Evolutionary conservation across 2,888 invertebrate species (phyloP).

Genomic region (Eupeodes luniger): DNA sequence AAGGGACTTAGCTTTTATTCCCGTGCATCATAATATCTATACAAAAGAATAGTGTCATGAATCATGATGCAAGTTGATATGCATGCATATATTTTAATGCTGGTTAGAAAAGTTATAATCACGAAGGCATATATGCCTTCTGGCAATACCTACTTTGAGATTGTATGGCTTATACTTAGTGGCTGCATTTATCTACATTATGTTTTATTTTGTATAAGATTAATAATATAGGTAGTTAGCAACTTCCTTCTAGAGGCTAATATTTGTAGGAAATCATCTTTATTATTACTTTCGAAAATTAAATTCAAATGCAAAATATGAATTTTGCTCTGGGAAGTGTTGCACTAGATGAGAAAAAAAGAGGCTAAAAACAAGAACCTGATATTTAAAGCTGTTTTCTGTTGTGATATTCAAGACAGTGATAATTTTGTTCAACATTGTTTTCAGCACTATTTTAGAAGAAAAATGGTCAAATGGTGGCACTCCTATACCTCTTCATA

Average conservation of each 20-base stretch:
- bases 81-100: background rate
- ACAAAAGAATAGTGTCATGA: constrained; percentile 10
- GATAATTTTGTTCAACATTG: too few species aligned
- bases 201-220: background rate
- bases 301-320: too few species aligned
- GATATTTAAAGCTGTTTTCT: too few species aligned
- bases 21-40: background rate
- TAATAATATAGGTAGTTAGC: background rate
- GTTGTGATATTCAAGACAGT: too few species aligned
- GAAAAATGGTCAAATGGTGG: too few species aligned
- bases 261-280: background rate
- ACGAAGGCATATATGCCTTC: background rate
- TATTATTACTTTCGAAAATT: too few species aligned
- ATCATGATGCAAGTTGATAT: constrained; percentile 7
- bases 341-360: too few species aligned
- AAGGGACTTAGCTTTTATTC: constrained; percentile 17
- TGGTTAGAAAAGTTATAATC: constrained; percentile 7
- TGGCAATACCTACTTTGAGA: background rate
- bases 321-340: too few species aligned
- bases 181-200: background rate
- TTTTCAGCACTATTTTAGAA: too few species aligned
- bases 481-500: too few species aligned
- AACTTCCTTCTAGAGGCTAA: background rate
- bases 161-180: background rate
- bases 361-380: too few species aligned